Base-by-base conservation (phyloP, 2,888 invertebrate species). In the Drosophila parthenogenetica region DNA sequence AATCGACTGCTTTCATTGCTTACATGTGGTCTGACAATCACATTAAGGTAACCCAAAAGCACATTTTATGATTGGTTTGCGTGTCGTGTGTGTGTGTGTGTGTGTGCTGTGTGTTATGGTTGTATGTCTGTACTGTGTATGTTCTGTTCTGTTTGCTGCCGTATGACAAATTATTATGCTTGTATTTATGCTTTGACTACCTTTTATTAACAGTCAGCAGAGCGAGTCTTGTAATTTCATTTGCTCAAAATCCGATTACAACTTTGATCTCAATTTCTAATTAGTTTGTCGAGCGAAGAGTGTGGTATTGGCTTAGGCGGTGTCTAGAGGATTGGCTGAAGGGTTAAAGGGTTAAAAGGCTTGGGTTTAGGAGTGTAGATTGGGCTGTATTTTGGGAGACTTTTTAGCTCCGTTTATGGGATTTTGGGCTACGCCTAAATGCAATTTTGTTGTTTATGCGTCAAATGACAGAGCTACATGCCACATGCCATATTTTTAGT, bases 21-120 rank as follows among this genome's bases (percentile, higher is more conserved):
- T 54, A 68, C 63, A 63, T 71, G 63, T 79, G 68, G 80, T 62
- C 61, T 60, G 80, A 82, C 82, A 83, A 83, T 83, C 79, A 78
- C 81, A 84, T 85, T 84, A 83, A 78, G 85, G 83, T 81, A 78
- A 81, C 83, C 54, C 80, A 70, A 83, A 76, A 85, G 69, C 81
- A 83, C 80, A 84, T 77, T 84, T 85, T 86, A 86, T 84, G 84
- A 85, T 84, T 85, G 84, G 80, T 67, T 77, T 84, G 82, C 81
- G 78, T 79, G 77, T 70, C 40, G 57, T 45, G 19, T 55, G 59
- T 59, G 29, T 29, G 29, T 29, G n/a, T n/a, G n/a, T 29, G 3
- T 29, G 13, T 35, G 13, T 11, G 11, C 35, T 35, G 35, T 35
- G 62, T 57, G 55, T 55, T 60, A 22, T 22, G 22, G 4, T 22